Evolutionary conservation across 2,888 invertebrate genomes (phyloP), one percentile per base, ranked within the genome.

Genomic region (Alviniconcha strummeri): DNA sequence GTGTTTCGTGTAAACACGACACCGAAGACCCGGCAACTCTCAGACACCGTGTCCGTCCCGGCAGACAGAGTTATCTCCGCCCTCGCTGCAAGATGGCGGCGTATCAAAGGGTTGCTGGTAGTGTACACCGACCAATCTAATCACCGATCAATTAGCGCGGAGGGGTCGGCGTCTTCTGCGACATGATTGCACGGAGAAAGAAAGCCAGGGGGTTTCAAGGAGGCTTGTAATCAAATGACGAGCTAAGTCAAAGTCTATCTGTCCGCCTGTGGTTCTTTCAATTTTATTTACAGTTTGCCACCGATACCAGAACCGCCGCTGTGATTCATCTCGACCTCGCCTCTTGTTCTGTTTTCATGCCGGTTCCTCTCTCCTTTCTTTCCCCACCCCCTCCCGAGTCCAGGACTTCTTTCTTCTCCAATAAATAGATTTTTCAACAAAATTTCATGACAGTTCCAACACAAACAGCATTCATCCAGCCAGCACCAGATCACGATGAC

Each of bases 21-120:
- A 9, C 72, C 19, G 11, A 36, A 36, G 11, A 11, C 52, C 72
- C 36, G 36, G 52, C 72, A 52, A 36, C 52, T 52, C 72, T 52
- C 72, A 74, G 72, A 74, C 72, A 74, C 36, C 72, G 72, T 74
- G 72, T 74, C 72, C 72, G 36, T 74, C 72, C 72, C 11, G 36
- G 52, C 72, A 72, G 72, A 72, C 72, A 72, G 72, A 72, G 36
- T 72, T 72, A 72, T 72, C 72, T 72, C 7, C 52, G 36, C 72
- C 1, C 52, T 17, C 52, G n/a, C 17, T 8, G 52, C 72, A 74
- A 74, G 72, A 74, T 74, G 72, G 72, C 72, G 72, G 72, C 11
- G 72, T 36, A 74, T 74, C 19, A 52, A 52, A 74, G 72, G 72
- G 19, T 74, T 1, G 52, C 72, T 9, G 71, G 71, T 19, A n/a